Evolutionary conservation across 2,797 vertebrate species (phyloP), one percentile per base, ranked within the genome.

Genomic region (Astyanax mexicanus): DNA sequence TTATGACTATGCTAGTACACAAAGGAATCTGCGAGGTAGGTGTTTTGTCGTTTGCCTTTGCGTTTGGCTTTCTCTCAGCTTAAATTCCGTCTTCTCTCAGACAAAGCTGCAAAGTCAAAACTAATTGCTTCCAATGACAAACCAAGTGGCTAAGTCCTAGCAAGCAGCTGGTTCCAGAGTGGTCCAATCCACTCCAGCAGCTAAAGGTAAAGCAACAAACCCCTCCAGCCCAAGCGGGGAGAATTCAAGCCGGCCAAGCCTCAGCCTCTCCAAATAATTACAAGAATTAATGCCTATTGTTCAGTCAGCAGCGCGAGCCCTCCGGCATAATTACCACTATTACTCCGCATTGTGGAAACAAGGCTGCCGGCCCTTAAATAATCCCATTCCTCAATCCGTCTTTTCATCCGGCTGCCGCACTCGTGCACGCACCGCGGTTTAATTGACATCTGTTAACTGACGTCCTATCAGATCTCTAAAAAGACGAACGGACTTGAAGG

Each of bases 391-490:
- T 61, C 79, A 40, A 68, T 81, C 83, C 74, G 29, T 80, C 66
- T 71, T 82, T 81, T 79, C 79, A 78, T 81, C 73, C 70, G 29
- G 42, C 77, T 77, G 61, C 79, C 45, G 58, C 62, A 69, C 75
- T 73, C 25, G 45, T 64, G 35, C 71, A 64, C 61, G 67, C 79
- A 57, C 61, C 75, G 65, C 52, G 27, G 55, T 64, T 76, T 83
- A 81, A 84, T 74, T 80, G 82, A 78, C 80, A 80, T 83, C 84
- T 81, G 81, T 80, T 85, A 85, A 85, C 80, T 79, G 80, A 82
- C 76, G 17, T 80, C 52, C 74, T 77, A 71, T 77, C 76, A 32
- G 72, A 75, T 78, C 68, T 68, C 64, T 60, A n/a, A n/a, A n/a
- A n/a, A n/a, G 57, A 62, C 71, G 58, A 71, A 77, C 75, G 45